Percentiles rank a stretch among this genome's conserved stretches.
phyloP scores from a whole-genome alignment of 1,140 invertebrate genomes.

The Limonius californicus region DNA sequence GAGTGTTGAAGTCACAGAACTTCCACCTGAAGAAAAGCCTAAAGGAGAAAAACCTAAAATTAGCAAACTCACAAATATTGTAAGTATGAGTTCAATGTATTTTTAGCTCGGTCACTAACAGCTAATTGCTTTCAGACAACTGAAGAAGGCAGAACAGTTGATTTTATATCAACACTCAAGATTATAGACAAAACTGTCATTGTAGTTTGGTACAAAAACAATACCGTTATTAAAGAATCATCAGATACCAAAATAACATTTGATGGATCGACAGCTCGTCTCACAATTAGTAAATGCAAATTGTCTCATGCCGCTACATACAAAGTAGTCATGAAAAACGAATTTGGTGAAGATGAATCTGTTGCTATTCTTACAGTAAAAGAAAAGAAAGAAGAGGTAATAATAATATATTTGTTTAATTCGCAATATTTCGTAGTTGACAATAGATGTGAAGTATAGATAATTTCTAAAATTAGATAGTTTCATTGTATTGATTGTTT shows the following conservation, averaged over 20 bases:
- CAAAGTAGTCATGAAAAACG: conserved; percentile 76
- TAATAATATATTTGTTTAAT: too few relatives aligned
- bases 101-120: neutral
- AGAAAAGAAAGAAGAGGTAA: conserved; percentile 45
- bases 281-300: conserved; percentile 68
- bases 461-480: too few relatives aligned
- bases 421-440: too few relatives aligned
- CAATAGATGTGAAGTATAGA: too few relatives aligned
- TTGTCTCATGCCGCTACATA: conserved; percentile 71
- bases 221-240: conserved; percentile 66
- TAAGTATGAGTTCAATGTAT: conserved; percentile 49
- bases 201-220: conserved; percentile 84
- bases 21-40: conserved; percentile 66
- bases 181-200: conserved; percentile 71
- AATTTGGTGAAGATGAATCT: conserved; percentile 78
- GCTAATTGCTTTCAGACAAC: conserved; percentile 54
- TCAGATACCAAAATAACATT: conserved; percentile 68
- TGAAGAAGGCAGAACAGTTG: conserved; percentile 72
- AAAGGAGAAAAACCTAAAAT: conserved; percentile 69
- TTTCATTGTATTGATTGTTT: too few relatives aligned
- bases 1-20: conserved; percentile 78
- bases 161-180: conserved; percentile 70
- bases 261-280: conserved; percentile 73
- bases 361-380: conserved; percentile 70
- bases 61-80: conserved; percentile 67